phyloP scores from a whole-genome alignment of 2,113 vertebrate species.

The Erinaceus europaeus region DNA sequence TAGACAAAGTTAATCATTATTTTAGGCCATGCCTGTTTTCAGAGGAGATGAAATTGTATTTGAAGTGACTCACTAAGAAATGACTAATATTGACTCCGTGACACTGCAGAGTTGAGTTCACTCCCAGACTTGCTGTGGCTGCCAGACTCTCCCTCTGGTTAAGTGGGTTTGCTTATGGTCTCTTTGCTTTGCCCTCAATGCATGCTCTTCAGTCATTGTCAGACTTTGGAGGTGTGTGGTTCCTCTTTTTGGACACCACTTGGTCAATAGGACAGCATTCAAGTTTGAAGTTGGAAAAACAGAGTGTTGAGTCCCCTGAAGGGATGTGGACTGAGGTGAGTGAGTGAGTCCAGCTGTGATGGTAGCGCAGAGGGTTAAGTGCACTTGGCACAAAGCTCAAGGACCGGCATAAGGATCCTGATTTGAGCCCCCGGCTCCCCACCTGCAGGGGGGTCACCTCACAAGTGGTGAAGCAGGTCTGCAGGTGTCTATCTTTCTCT shows the following conservation, averaged over 20 bases:
- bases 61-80: conserved; percentile 16
- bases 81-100: not conserved
- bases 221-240: not conserved
- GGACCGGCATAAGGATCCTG: too few relatives aligned
- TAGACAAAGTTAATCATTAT: conserved; percentile 1
- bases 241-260: conserved; percentile 40
- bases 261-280: conserved; percentile 50
- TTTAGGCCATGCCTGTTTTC: conserved; percentile 32
- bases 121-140: not conserved
- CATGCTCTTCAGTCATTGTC: conserved; percentile 19
- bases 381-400: too few relatives aligned
- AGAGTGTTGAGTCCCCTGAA: conserved; percentile 38
- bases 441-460: too few relatives aligned
- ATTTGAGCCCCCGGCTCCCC: too few relatives aligned
- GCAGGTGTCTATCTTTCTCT: too few relatives aligned
- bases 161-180: not conserved
- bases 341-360: too few relatives aligned
- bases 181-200: not conserved
- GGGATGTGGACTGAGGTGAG: too few relatives aligned
- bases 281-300: conserved; percentile 38
- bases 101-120: not conserved
- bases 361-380: too few relatives aligned
- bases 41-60: conserved; percentile 30
- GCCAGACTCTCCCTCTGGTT: not conserved
- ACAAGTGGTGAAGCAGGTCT: too few relatives aligned